Base-by-base conservation (phyloP, 2,888 invertebrate genomes). In the Hydraecia micacea region DNA sequence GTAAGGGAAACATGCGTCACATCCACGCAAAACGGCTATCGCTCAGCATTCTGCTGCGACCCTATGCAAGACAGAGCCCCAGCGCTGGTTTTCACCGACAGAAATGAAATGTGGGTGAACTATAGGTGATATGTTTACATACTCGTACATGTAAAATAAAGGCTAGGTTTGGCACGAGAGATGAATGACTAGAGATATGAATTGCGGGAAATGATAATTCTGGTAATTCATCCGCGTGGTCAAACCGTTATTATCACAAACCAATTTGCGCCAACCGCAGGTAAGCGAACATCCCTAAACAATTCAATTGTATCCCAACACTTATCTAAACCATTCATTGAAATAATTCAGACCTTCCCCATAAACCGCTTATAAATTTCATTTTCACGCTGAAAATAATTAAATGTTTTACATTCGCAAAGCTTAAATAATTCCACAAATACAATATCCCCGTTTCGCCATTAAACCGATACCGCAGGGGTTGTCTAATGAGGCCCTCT, bases 401-500 rank as follows among this genome's bases (percentile, higher is more conserved):
- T 79, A 79, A 79, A 79, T 84, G 75, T 68, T 83, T 84, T 84
- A 84, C 84, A 75, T 71, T 73, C 69, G 6, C 55, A n/a, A 73
- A 55, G 52, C 55, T 62, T 55, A 68, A 77, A 79, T 79, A 68
- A 77, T 80, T 71, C 58, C 74, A 70, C 60, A 79, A 76, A 86
- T 73, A 77, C n/a, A n/a, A n/a, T 79, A 88, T 80, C 55, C 39
- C 62, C 36, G 60, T 70, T 69, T 80, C 52, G n/a, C 69, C 36
- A 67, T 79, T 72, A 76, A 62, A 28, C 52, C 62, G 55, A 77
- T 82, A 79, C 82, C 85, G 25, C 68, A 80, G 81, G 79, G 84
- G 86, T 86, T 72, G 71, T 67, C 71, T 86, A 88, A 87, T 88
- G 73, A 81, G 88, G 79, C 73, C 71, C 60, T 79, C 49, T 25